Evolutionary conservation across 2,888 invertebrate species (phyloP).

Genomic region (Seira sanloemensis): DNA sequence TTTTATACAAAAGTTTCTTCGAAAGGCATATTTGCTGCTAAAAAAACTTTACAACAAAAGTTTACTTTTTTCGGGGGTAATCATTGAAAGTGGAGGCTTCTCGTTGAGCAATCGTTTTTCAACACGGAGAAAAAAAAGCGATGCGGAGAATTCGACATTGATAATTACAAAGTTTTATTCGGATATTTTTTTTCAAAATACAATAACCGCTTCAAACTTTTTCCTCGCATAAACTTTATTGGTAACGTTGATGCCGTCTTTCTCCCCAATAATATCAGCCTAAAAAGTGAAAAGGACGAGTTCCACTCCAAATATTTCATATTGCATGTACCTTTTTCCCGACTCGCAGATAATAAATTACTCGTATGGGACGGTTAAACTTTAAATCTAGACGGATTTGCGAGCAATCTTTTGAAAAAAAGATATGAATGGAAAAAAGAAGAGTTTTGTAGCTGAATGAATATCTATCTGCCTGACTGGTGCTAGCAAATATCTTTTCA

Average conservation of each 20-base stretch:
- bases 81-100: neutral
- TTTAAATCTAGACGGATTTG: neutral
- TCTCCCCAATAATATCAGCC: no score
- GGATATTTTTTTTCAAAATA: neutral
- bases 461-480: neutral
- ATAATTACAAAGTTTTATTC: constrained; percentile 37
- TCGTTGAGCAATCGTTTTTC: neutral
- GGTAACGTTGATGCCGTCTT: neutral
- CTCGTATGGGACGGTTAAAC: neutral
- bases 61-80: no score
- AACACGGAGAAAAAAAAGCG: neutral
- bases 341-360: neutral
- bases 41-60: constrained; percentile 5
- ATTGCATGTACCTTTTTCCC: no score
- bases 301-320: neutral
- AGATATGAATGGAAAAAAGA: neutral
- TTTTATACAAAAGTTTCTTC: constrained; percentile 25
- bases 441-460: neutral
- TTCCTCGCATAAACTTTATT: neutral
- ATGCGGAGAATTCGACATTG: constrained; percentile 22
- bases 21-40: neutral
- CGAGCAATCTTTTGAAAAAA: neutral
- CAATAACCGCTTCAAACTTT: neutral
- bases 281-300: neutral
- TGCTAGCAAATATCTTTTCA: neutral